Evolutionary conservation across 2,113 vertebrate genomes (phyloP), one percentile per base, ranked within the genome.

Genomic region (Camelus bactrianus): DNA sequence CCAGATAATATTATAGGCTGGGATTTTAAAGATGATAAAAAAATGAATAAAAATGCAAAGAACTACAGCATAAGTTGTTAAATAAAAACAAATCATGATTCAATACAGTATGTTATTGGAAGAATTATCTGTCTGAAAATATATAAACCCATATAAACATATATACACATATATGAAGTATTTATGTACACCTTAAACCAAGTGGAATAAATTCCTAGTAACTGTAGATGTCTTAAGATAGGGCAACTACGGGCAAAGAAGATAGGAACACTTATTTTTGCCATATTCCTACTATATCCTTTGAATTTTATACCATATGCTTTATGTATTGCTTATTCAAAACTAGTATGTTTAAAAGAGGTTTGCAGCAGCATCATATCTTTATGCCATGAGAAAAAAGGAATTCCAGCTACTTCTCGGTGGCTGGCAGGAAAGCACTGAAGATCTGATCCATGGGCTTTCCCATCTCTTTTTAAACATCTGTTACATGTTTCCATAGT

Each of bases 1-100:
- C 26, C 38, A 86, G 80, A 35, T 5, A 46, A 16, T 54, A 75
- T 81, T 24, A 73, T 17, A 67, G 35, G 32, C 11, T 82, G 46
- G 42, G 17, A 22, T 62, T 91, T 87, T 75, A 24, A 80, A 84
- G 26, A 76, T 28, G 89, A 50, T 69, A 95, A 93, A 87, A 76
- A 38, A 67, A 20, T 94, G 94, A 77, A 32, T 69, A 28, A 93
- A 96, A 89, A 54, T 60, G 24, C 19, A 91, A 89, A 73, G 30
- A 91, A 75, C 13, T 75, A 30, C 11, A 79, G 38, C 13, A 24
- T 24, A 85, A n/a, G 1, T 15, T 73, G 30, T 58, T 81, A 65
- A 89, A 65, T 90, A 5, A 72, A 76, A 90, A 70, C 38, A 89
- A n/a, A 15, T n/a, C 38, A 81, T 62, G 30, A 76, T 69, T 86